Percentiles rank a stretch among this genome's conserved stretches.
phyloP scores from a whole-genome alignment of 2,888 invertebrate genomes.

The Tipula confusa region DNA sequence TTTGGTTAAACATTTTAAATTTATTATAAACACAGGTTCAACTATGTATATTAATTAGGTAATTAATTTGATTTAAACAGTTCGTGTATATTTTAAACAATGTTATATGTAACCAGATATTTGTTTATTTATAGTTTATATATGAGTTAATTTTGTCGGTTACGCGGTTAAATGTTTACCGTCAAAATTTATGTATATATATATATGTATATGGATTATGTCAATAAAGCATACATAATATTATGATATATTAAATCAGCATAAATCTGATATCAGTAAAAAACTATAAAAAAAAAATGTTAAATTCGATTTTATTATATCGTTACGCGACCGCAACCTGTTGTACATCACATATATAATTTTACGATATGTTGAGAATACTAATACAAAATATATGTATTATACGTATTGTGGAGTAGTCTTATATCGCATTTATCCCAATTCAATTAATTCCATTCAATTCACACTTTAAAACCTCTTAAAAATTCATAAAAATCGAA shows the following conservation, averaged over 20 bases:
- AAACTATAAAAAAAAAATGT: neutral
- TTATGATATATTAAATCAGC: neutral
- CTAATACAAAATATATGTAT: no score
- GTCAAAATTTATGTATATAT: neutral
- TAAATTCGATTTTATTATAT: neutral
- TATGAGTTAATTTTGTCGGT: neutral
- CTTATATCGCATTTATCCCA: slow-evolving; percentile 3
- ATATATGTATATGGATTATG: neutral
- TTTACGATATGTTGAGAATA: neutral
- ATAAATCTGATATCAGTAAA: neutral
- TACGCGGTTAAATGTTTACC: neutral
- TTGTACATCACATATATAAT: neutral
- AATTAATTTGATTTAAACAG: neutral
- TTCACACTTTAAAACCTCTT: slow-evolving; percentile 25
- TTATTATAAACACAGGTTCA: neutral
- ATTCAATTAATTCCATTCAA: slow-evolving; percentile 20
- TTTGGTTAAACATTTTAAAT: neutral
- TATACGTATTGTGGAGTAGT: no score
- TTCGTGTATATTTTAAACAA: neutral
- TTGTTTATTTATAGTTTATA: no score
- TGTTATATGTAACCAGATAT: neutral
- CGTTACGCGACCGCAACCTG: slow-evolving; percentile 20
- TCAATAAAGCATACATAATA: neutral
- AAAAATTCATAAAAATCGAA: neutral
- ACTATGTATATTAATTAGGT: neutral